Percentiles rank a stretch among this genome's conserved stretches.
phyloP scores from a whole-genome alignment of 2,888 invertebrate genomes.

The Folsomia manolachei region DNA sequence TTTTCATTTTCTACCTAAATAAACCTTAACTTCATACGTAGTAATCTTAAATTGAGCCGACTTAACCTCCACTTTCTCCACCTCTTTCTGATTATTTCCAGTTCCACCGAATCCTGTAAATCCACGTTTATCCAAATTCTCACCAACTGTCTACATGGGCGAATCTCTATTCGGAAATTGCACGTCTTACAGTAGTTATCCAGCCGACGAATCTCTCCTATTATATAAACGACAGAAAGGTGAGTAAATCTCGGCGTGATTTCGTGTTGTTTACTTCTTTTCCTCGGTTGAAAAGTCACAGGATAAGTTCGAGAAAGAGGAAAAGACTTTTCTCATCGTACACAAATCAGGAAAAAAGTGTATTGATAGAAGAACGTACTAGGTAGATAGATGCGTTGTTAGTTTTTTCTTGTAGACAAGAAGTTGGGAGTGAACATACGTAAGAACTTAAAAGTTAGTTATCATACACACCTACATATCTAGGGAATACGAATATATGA shows the following conservation, averaged over 20 bases:
- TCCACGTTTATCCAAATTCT: conserved; percentile 31
- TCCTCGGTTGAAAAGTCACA: background rate
- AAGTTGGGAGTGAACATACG: background rate
- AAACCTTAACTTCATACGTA: background rate
- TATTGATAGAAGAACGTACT: no score
- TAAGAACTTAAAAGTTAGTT: conserved; percentile 3
- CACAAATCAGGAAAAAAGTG: no score
- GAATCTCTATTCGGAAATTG: conserved; percentile 71
- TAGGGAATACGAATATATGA: background rate
- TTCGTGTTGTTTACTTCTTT: background rate
- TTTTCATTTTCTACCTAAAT: background rate
- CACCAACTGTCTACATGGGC: conserved; percentile 59
- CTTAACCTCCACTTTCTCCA: background rate
- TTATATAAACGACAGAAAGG: conserved; percentile 66
- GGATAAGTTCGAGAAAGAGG: no score
- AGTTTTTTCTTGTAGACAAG: no score
- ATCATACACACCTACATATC: no score
- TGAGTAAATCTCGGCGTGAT: conserved; percentile 19
- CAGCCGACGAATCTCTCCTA: conserved; percentile 71
- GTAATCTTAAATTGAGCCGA: background rate
- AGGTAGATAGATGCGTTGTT: no score
- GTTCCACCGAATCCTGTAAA: conserved; percentile 31
- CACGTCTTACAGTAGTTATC: conserved; percentile 72
- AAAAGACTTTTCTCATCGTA: background rate
- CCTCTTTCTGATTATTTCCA: conserved; percentile 11